These are phyloP conservation scores for Etheostoma cragini DNA, from an alignment of 2,113 vertebrate genomes.

Conservation along the genomic window DNA sequence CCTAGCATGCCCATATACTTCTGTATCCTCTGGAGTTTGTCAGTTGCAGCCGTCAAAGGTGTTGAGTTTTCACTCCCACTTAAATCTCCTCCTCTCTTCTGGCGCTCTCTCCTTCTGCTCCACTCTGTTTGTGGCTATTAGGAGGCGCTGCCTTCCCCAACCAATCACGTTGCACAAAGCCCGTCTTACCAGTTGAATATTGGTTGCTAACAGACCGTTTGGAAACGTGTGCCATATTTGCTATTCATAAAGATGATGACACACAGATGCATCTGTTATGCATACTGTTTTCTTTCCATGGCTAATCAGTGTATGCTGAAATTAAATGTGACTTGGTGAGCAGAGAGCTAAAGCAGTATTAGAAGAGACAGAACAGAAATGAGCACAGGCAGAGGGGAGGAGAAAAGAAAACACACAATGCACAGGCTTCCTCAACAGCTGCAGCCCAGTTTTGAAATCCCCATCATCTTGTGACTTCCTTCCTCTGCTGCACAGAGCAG, in stretches of 20 bases:
- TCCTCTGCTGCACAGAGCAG: slow-evolving; percentile 77
- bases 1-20: slow-evolving; percentile 67
- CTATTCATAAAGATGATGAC: slow-evolving; percentile 54
- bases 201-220: slow-evolving; percentile 45
- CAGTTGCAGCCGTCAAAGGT: slow-evolving; percentile 63
- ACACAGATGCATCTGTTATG: slow-evolving; percentile 47
- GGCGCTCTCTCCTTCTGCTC: slow-evolving; percentile 54
- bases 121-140: slow-evolving; percentile 62
- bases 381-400: slow-evolving; percentile 49
- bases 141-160: slow-evolving; percentile 68
- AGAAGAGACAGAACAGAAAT: slow-evolving; percentile 45
- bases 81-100: slow-evolving; percentile 61
- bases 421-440: slow-evolving; percentile 83
- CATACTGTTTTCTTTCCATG: slow-evolving; percentile 40
- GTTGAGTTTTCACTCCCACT: slow-evolving; percentile 69
- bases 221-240: slow-evolving; percentile 53
- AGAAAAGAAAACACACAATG: slow-evolving; percentile 74
- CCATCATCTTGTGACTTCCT: slow-evolving; percentile 86
- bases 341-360: slow-evolving; percentile 13
- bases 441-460: slow-evolving; percentile 83
- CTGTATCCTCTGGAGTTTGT: slow-evolving; percentile 69
- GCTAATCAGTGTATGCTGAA: slow-evolving; percentile 31
- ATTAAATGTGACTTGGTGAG: slow-evolving; percentile 26
- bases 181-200: slow-evolving; percentile 60
- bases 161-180: slow-evolving; percentile 68